A percentile compares a stretch with the other conserved stretches of the same genome.
Evolutionary conservation across 2,888 invertebrate genomes (phyloP).

Genomic region (Eudemis profundana): DNA sequence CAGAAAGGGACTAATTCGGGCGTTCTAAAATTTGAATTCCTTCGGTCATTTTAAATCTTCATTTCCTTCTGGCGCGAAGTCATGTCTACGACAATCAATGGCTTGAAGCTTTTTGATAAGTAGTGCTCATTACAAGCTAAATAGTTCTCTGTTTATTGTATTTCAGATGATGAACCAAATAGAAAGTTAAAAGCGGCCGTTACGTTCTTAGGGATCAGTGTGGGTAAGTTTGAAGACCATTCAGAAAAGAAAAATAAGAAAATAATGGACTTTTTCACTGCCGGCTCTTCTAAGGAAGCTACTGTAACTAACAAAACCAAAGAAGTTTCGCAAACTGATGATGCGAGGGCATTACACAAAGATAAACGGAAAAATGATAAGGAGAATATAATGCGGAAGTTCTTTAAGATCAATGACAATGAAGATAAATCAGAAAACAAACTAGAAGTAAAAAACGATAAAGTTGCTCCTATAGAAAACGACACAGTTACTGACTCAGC

Average conservation of each 20-base stretch:
- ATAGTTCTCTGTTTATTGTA: too few relatives aligned
- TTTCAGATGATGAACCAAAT: constrained; percentile 71
- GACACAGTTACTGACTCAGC: background rate
- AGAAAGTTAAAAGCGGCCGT: constrained; percentile 83
- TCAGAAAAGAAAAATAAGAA: constrained; percentile 82
- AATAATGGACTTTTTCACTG: constrained; percentile 86
- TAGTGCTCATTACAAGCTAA: background rate
- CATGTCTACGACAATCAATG: too few relatives aligned
- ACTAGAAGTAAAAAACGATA: background rate
- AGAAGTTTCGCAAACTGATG: constrained; percentile 44
- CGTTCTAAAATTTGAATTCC: too few relatives aligned
- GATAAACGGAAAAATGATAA: constrained; percentile 57
- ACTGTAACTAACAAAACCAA: constrained; percentile 47
- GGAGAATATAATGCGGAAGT: constrained; percentile 60
- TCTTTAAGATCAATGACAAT: constrained; percentile 55
- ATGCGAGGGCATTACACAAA: constrained; percentile 35
- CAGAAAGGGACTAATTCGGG: too few relatives aligned
- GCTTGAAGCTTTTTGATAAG: too few relatives aligned
- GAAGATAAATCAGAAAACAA: constrained; percentile 3
- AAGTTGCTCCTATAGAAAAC: background rate
- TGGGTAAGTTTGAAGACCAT: constrained; percentile 90
- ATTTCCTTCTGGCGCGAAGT: too few relatives aligned
- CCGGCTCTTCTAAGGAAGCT: constrained; percentile 63
- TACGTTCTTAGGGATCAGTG: constrained; percentile 90
- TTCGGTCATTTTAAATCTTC: too few relatives aligned